Percentiles rank a stretch among this genome's conserved stretches.
Conservation (phyloP, 2,888 invertebrate genomes). For the Melinaea marsaeus region DNA sequence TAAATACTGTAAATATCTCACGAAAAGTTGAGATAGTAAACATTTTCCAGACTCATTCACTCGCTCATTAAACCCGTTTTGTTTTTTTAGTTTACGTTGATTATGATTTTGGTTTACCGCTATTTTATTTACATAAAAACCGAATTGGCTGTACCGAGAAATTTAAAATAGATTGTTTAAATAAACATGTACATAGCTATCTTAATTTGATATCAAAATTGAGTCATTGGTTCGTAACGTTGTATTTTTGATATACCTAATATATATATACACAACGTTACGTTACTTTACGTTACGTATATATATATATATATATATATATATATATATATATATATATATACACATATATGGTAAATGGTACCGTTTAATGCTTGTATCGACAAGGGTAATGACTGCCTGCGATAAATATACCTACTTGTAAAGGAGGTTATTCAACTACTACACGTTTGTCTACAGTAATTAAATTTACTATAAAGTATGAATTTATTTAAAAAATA, state of each 20-base stretch:
- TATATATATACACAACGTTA: too few species aligned
- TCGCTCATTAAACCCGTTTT: constrained; percentile 18
- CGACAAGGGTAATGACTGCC: constrained; percentile 37
- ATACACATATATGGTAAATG: not conserved
- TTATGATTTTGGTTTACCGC: not conserved
- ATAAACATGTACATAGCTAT: too few species aligned
- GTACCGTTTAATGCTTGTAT: constrained; percentile 16
- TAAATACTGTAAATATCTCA: constrained; percentile 42
- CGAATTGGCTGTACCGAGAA: not conserved
- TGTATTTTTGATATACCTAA: too few species aligned
- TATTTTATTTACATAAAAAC: not conserved
- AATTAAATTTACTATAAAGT: constrained; percentile 55
- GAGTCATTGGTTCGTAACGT: too few species aligned
- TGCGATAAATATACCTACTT: constrained; percentile 36
- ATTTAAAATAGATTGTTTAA: too few species aligned
- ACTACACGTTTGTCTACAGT: constrained; percentile 59
- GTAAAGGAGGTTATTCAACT: constrained; percentile 52
- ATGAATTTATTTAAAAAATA: not conserved
- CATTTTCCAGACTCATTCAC: constrained; percentile 26
- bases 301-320: not conserved
- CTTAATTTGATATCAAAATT: too few species aligned
- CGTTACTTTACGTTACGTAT: not conserved
- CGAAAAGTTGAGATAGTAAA: constrained; percentile 32
- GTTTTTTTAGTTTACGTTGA: not conserved
- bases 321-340: not conserved